Evolutionary conservation across 2,113 vertebrate genomes (phyloP).

Genomic region (Zingel zingel): DNA sequence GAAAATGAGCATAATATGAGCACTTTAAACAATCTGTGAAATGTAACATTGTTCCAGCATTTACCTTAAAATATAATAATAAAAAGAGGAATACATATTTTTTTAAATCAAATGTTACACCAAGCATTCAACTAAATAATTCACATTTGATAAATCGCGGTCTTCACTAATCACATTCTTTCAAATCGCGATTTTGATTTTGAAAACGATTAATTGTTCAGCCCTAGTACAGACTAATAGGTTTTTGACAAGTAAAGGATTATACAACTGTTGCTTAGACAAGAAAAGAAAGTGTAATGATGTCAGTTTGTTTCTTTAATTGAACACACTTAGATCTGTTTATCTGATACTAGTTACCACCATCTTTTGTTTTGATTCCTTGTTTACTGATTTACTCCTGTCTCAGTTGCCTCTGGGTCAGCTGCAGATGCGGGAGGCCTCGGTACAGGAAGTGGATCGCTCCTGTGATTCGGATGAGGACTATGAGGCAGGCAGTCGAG

Average conservation of each 20-base stretch:
- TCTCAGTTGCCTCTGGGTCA: constrained; percentile 88
- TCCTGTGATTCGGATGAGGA: constrained; percentile 94
- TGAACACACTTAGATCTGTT: not conserved
- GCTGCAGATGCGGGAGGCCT: constrained; percentile 86
- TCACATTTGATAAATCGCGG: too few species aligned
- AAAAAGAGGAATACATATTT: too few species aligned
- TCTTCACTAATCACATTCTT: too few species aligned
- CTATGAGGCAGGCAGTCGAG: constrained; percentile 88
- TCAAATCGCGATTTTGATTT: too few species aligned
- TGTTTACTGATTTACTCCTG: not conserved
- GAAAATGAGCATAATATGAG: too few species aligned
- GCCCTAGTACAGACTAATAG: not conserved
- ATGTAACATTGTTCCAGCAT: too few species aligned
- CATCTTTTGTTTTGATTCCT: not conserved
- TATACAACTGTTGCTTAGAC: not conserved
- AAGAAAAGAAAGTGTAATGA: not conserved
- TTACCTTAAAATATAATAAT: too few species aligned
- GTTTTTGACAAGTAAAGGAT: not conserved
- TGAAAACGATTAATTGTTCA: too few species aligned
- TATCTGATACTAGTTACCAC: not conserved
- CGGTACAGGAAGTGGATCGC: constrained; percentile 91
- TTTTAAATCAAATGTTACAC: too few species aligned
- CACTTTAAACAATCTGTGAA: too few species aligned
- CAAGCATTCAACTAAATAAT: too few species aligned
- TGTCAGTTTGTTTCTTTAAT: not conserved